Evolutionary conservation across 2,113 vertebrate genomes (phyloP).

Genomic region (Actenoides lindsayi): DNA sequence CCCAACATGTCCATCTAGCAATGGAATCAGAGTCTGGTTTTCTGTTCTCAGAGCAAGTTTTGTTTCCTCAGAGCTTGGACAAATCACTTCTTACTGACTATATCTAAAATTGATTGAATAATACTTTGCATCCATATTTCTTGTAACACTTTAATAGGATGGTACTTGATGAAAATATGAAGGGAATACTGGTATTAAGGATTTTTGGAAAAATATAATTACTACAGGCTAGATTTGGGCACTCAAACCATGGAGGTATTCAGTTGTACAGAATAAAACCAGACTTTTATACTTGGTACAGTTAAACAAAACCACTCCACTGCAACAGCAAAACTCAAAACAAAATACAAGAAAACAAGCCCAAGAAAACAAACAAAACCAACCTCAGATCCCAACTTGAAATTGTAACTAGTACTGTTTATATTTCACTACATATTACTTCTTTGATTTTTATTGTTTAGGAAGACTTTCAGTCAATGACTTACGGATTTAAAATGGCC

Average conservation of each 20-base stretch:
- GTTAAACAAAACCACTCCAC: neutral
- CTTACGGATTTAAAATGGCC: slow-evolving; percentile 99
- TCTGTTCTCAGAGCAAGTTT: neutral
- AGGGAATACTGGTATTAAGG: neutral
- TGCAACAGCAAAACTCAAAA: neutral
- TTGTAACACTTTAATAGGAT: neutral
- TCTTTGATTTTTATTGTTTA: slow-evolving; percentile 55
- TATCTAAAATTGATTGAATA: neutral
- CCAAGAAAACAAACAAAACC: neutral
- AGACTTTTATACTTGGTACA: neutral
- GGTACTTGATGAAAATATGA: neutral
- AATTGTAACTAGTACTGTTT: neutral
- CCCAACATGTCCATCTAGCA: neutral
- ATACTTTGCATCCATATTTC: neutral
- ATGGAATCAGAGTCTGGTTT: neutral
- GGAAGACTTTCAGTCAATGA: slow-evolving; percentile 99
- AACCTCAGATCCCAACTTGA: neutral
- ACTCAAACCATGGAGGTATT: neutral
- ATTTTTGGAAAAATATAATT: neutral
- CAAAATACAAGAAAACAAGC: neutral
- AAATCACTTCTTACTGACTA: neutral
- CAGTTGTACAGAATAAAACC: neutral
- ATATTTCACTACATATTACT: neutral
- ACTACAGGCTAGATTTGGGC: neutral
- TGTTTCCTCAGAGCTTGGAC: neutral